Evolutionary conservation across 1,140 invertebrate genomes (phyloP), one percentile per base, ranked within the genome.

Genomic region (Drosophila ohnishii): DNA sequence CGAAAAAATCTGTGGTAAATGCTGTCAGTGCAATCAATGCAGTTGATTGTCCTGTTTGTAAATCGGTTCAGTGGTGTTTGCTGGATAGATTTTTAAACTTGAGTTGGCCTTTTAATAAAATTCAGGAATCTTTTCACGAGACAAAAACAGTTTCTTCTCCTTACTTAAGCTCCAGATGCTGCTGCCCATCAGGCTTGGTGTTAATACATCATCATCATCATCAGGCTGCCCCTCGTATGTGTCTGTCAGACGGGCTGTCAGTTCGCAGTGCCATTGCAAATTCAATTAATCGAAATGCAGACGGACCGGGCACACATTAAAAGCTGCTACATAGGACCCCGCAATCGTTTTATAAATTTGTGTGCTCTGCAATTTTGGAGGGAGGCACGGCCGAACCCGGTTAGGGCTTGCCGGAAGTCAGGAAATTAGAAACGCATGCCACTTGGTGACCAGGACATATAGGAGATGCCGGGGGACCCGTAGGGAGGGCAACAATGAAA

Each of bases 401-500:
- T 22, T 11, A n/a, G 57, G 50, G 22, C 16, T 19, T 35, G 19
- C 37, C 67, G n/a, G 48, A 28, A 16, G 48, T 64, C 75, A 69
- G 83, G 83, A 87, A 87, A 87, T 87, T 87, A 87, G 83, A 87
- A 88, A 88, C 76, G 84, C 73, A 77, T 78, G 84, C 75, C 78
- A 79, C 65, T 76, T 62, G 79, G 69, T 69, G 80, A 19, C 48
- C 48, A 51, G 59, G 58, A 40, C 58, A 42, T 10, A 37, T 25
- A 37, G 28, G 19, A 10, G 19, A 10, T 22, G 11, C 14, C 16
- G 32, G 16, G 32, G 16, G 3, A 42, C 9, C 14, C 34, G 22
- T 19, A 64, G 37, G 30, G 30, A 40, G 19, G 11, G 65, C 65
- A 66, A 59, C 69, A 72, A 42, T 71, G 69, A 37, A 58, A 72